Evolutionary conservation across 1,140 invertebrate species (phyloP).

Genomic region (Bombus haemorrhoidalis): DNA sequence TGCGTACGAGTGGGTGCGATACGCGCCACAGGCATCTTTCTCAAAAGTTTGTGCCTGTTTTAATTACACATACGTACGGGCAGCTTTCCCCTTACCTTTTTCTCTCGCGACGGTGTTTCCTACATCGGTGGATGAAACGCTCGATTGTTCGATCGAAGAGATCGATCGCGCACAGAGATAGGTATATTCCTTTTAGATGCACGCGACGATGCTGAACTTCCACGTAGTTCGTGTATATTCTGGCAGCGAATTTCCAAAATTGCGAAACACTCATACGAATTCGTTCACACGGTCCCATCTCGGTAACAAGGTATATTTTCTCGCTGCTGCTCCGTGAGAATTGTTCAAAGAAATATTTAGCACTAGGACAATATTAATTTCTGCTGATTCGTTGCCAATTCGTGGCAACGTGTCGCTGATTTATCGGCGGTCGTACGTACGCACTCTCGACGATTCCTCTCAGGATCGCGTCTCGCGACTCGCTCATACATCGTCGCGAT

Average conservation of each 20-base stretch:
- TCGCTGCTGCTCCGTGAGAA: neutral
- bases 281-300: neutral
- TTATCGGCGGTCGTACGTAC: neutral
- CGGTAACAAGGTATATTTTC: conserved; percentile 26
- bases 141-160: neutral
- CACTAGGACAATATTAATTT: conserved; percentile 13
- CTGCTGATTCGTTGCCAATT: conserved; percentile 39
- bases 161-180: neutral
- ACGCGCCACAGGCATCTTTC: neutral
- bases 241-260: conserved; percentile 23
- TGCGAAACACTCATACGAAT: conserved; percentile 15
- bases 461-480: neutral
- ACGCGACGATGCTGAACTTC: conserved; percentile 1
- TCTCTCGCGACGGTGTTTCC: neutral
- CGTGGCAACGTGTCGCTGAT: conserved; percentile 20
- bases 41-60: conserved; percentile 23
- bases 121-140: neutral
- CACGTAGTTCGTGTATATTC: neutral
- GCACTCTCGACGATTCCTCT: neutral
- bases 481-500: neutral
- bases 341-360: conserved; percentile 37
- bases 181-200: neutral
- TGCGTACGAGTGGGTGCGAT: conserved; percentile 30
- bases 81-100: neutral
- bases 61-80: neutral